Conservation (phyloP, 2,888 invertebrate genomes). For the Himalopsyche anomala region DNA sequence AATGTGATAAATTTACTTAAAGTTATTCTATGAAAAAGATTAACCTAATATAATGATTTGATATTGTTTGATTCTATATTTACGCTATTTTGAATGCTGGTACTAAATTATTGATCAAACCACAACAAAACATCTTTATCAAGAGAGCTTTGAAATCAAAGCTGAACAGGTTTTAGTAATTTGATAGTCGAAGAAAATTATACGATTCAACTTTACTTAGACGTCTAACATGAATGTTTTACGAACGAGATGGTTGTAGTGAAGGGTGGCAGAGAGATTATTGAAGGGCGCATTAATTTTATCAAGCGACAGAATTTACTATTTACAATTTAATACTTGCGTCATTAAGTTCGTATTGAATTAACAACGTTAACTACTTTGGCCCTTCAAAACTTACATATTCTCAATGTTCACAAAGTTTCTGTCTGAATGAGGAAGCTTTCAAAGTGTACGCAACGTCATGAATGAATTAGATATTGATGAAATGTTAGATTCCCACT, state of each 20-base stretch:
- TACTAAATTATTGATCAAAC: too few species aligned
- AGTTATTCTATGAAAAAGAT: too few species aligned
- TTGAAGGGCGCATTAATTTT: conserved; percentile 28
- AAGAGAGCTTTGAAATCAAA: too few species aligned
- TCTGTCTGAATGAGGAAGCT: conserved; percentile 1
- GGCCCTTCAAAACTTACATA: conserved; percentile 13
- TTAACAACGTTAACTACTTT: conserved; percentile 40
- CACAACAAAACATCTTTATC: too few species aligned
- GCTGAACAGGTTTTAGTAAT: too few species aligned
- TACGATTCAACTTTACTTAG: not conserved
- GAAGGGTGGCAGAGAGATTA: conserved; percentile 9
- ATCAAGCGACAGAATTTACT: conserved; percentile 27
- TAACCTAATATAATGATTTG: too few species aligned
- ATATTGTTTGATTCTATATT: too few species aligned
- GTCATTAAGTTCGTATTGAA: conserved; percentile 42
- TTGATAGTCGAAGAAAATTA: too few species aligned
- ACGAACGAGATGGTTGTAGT: not conserved
- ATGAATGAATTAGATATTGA: conserved; percentile 38
- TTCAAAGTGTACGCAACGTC: not conserved
- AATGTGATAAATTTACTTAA: too few species aligned
- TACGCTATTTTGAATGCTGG: too few species aligned
- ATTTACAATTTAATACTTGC: conserved; percentile 35
- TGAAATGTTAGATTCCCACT: conserved; percentile 4
- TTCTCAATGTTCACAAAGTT: conserved; percentile 33
- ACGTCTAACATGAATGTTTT: not conserved